Evolutionary conservation across 1,140 invertebrate genomes (phyloP), one percentile per base, ranked within the genome.

Genomic region (Drosophila nigrodunni): DNA sequence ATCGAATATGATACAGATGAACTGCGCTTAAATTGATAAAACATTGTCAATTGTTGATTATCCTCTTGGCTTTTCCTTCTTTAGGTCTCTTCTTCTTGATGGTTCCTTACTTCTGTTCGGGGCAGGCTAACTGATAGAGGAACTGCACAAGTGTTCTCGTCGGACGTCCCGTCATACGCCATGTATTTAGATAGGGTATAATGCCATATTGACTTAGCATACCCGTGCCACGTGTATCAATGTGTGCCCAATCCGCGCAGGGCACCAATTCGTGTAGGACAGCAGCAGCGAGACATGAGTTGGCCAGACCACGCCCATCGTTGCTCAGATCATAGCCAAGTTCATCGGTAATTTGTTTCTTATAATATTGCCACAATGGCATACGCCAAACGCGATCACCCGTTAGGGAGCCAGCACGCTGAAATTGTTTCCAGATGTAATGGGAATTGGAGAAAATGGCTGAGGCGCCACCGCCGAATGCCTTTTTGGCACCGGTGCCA

Each of bases 351-450:
- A 98, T 93, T 86, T 95, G 94, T 50, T 95, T 95, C 3, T 94
- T 95, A 82, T 96, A 98, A 78, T 95, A 94, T 44, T 96, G 94
- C 95, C 97, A 98, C 1, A 98, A 89, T 0, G 98, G 98, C 93
- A 98, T 95, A 79, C 97, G 94, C 98, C 98, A 98, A 4, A 98
- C 94, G 49, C 98, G 93, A 92, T 98, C 98, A 0, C 98, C 98
- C 3, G 97, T 97, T 7, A 94, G 75, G 1, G 93, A 92, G n/a
- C 97, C 95, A 7, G 96, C 96, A 11, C 94, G 82, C 73, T 95
- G 93, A 25, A 97, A 85, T 37, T 94, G 92, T 49, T 95, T 92
- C 93, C 94, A 97, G 30, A 96, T 86, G 11, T 93, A 92, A 41
- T 94, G 93, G 0, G 94, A 95, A 75, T 96, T 97, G 1, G 95